A percentile compares a stretch with the other conserved stretches of the same genome.
These are phyloP conservation scores for Agrilus mali DNA, from an alignment of 2,888 invertebrate genomes.

Conservation along the genomic window DNA sequence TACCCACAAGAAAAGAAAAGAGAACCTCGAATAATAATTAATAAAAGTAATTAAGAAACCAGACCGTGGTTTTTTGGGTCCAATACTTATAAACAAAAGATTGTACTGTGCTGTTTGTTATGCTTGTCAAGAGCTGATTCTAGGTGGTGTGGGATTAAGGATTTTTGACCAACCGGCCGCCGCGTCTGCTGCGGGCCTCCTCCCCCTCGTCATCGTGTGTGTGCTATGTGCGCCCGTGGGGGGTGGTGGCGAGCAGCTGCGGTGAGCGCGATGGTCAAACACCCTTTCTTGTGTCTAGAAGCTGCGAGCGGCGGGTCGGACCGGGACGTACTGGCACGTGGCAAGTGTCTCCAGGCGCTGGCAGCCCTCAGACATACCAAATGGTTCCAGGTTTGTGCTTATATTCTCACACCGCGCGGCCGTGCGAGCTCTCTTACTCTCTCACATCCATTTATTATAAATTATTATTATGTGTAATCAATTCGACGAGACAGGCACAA, in stretches of 20 bases:
- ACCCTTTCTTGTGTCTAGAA: slow-evolving; percentile 46
- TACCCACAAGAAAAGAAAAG: background rate
- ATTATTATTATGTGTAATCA: background rate
- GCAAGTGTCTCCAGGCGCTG: slow-evolving; percentile 99
- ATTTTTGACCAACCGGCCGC: slow-evolving; percentile 53
- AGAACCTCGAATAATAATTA: slow-evolving; percentile 1
- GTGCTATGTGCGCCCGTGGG: slow-evolving; percentile 2
- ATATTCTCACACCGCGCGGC: slow-evolving; percentile 30
- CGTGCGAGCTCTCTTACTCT: slow-evolving; percentile 3
- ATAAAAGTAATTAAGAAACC: background rate
- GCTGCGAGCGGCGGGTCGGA: slow-evolving; percentile 61
- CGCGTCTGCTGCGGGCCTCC: slow-evolving; percentile 18
- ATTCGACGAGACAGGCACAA: background rate
- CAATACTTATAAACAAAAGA: slow-evolving; percentile 27
- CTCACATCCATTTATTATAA: background rate
- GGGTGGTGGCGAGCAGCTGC: slow-evolving; percentile 17
- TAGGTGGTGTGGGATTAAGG: slow-evolving; percentile 45
- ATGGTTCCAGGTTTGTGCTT: slow-evolving; percentile 96
- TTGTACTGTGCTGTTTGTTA: slow-evolving; percentile 28
- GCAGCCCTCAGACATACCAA: slow-evolving; percentile 99
- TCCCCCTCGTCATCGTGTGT: slow-evolving; percentile 1
- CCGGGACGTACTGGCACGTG: slow-evolving; percentile 93
- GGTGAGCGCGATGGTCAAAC: slow-evolving; percentile 56
- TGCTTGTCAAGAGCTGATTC: slow-evolving; percentile 32
- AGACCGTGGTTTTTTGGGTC: slow-evolving; percentile 17